phyloP scores from a whole-genome alignment of 2,113 vertebrate genomes.

The Cryptomyrus ogoouensis region DNA sequence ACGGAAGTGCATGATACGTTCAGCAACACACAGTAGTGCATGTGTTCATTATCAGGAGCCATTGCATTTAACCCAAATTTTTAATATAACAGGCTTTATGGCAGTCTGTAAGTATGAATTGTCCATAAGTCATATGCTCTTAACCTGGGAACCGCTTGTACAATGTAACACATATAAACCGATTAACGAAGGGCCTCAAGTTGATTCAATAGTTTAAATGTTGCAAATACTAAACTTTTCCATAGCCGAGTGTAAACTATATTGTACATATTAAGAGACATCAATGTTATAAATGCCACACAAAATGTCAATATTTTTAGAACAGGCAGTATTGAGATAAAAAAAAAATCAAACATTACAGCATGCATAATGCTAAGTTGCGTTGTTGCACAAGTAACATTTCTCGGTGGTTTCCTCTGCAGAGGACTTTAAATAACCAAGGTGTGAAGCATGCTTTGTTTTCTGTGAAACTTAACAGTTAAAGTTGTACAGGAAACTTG shows the following conservation, averaged over 20 bases:
- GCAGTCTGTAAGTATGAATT: not conserved
- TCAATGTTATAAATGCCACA: not conserved
- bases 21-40: not conserved
- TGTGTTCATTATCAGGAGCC: not conserved
- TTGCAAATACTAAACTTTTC: not conserved
- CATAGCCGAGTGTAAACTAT: not conserved
- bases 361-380: not conserved
- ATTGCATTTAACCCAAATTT: not conserved
- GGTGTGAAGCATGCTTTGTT: not conserved
- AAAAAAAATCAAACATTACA: not conserved
- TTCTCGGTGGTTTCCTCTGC: not conserved
- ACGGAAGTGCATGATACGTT: not conserved
- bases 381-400: not conserved
- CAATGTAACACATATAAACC: not conserved
- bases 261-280: not conserved
- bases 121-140: not conserved
- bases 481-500: not conserved
- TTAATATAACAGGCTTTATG: not conserved
- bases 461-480: not conserved
- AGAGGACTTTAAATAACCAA: not conserved
- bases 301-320: not conserved
- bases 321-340: not conserved
- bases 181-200: not conserved
- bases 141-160: not conserved
- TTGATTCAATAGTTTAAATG: not conserved